Evolutionary conservation across 2,113 vertebrate genomes (phyloP), one percentile per base, ranked within the genome.

Genomic region (Notothenia coriiceps): DNA sequence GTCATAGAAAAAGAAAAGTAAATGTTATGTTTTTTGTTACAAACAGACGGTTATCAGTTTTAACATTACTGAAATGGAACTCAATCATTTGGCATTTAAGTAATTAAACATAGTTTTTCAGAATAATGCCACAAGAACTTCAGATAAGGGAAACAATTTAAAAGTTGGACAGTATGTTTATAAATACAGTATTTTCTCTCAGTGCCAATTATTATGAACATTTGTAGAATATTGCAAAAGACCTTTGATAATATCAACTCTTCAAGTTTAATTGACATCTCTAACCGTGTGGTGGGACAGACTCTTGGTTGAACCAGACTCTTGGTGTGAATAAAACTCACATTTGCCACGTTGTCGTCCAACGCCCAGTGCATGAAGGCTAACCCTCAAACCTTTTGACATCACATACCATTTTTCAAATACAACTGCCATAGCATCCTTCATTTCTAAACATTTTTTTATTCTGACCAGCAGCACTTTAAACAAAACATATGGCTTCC

Each of bases 391-490:
- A 71, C 65, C 63, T 63, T 63, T 78, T 79, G 55, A 79, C 29
- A 63, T 84, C 50, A 70, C 52, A 2, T 77, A 50, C 78, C 46
- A 76, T 74, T 72, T 74, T 64, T 55, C 29, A 86, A 80, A 87
- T 33, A 72, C 51, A 20, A 67, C 68, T 79, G 29, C 55, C 25
- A 56, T 76, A 80, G 47, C 17, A 40, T 78, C 69, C 64, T 72
- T 69, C 22, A 82, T 61, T 69, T 82, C 68, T 76, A 67, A 84
- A 76, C 70, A 22, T 79, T 73, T 81, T 29, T 63, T 86, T 18
- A 77, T 84, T 88, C 89, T 91, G 91, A 91, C 91, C 91, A 91
- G 91, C 92, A 93, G 93, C 77, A 76, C 47, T 91, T 82, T 66
- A 80, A 86, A 80, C 55, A 74, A 71, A 79, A 75, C 79, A 54